Percentiles rank a stretch among this genome's conserved stretches.
Conservation (phyloP, 2,113 vertebrate genomes). For the Clarias magur region DNA sequence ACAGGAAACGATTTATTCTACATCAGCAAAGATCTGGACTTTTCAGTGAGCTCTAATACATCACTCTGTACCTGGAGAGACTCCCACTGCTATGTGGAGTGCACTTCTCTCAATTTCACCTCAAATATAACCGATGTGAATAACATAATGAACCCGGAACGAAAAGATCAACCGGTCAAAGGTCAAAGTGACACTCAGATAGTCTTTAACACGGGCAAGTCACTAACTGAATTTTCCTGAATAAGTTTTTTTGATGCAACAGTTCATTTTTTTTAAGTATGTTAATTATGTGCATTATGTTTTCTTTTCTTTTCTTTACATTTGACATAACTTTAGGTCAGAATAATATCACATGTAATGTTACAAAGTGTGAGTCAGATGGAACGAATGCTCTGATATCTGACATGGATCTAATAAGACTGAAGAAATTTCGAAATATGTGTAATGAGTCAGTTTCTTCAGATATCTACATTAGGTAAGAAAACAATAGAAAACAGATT, state of each 20-base stretch:
- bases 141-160: neutral
- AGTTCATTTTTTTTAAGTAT: fast-evolving
- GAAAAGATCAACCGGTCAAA: neutral
- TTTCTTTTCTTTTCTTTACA: no score
- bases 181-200: fast-evolving
- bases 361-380: neutral
- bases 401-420: neutral
- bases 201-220: neutral
- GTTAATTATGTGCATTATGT: no score
- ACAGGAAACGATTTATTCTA: neutral
- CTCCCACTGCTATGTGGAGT: constrained; percentile 6
- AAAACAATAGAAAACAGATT: neutral
- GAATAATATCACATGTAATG: neutral
- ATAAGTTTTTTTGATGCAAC: neutral
- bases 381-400: fast-evolving
- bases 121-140: neutral
- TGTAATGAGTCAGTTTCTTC: neutral
- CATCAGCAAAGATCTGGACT: neutral
- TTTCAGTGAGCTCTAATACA: fast-evolving
- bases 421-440: constrained; percentile 30
- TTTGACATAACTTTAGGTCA: neutral
- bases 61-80: neutral
- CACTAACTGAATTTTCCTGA: neutral
- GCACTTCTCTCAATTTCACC: neutral
- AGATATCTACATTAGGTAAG: constrained; percentile 18